Evolutionary conservation across 1,140 invertebrate genomes (phyloP), one percentile per base, ranked within the genome.

Genomic region (Dysdera silvatica): DNA sequence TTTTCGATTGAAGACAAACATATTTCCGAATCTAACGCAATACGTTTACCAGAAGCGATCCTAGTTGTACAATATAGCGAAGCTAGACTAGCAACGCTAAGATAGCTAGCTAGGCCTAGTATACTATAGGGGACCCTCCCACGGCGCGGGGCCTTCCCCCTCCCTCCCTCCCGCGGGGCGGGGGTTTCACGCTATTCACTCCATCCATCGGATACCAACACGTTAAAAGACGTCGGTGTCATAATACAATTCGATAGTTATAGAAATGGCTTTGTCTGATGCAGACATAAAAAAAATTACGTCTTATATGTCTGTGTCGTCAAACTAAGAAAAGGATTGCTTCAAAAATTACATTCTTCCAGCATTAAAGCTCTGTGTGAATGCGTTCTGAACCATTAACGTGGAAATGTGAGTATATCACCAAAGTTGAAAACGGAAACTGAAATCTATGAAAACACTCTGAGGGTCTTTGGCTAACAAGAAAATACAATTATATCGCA

Each of bases 331-430:
- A 31, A 24, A 24, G 23, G n/a, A 16, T 0, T 52, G 4, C 43
- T 60, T 0, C 51, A 60, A 60, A 43, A 51, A 1, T 52, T 24
- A n/a, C 48, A 24, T 5, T 41, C 31, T 16, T 18, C 7, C 32
- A 6, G 24, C 29, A 61, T 61, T 4, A 61, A 61, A 53, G 23
- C 18, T 43, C 7, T 61, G n/a, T 61, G 59, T 20, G 49, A 54
- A 54, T 61, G 59, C 23, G 37, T 29, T 10, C 24, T 61, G 20
- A 61, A 61, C 47, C 16, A 33, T 26, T 23, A 45, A 40, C 16
- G 35, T 28, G 59, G 59, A 33, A 61, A 53, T n/a, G 31, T 61
- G 8, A 20, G 37, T 16, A 4, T 61, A 8, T 24, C 26, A 26
- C 43, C 32, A 26, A 20, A 37, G 1, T 16, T 7, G n/a, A 53